Conservation (phyloP, 2,797 vertebrate genomes). For the Notolabrus celidotus region DNA sequence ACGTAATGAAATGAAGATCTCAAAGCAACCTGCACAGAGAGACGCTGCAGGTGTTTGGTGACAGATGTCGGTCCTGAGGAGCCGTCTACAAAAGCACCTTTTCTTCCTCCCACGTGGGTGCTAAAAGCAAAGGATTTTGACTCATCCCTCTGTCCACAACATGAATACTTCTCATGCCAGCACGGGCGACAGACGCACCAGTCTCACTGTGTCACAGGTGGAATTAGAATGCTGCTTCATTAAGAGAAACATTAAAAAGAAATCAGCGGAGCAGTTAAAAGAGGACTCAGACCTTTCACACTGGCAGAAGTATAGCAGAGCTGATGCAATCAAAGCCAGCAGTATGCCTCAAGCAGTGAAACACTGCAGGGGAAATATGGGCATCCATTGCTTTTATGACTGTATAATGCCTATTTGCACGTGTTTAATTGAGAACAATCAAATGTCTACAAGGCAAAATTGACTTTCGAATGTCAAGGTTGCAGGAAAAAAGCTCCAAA, state of each 20-base stretch:
- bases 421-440: conserved; percentile 53
- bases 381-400: conserved; percentile 54
- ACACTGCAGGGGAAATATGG: conserved; percentile 44
- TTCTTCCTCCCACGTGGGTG: conserved; percentile 3
- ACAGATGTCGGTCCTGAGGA: conserved; percentile 53
- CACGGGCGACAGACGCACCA: not conserved
- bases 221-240: conserved; percentile 57
- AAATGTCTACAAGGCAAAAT: conserved; percentile 40
- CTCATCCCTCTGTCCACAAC: conserved; percentile 12
- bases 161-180: conserved; percentile 32
- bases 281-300: conserved; percentile 28
- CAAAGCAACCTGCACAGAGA: conserved; percentile 28
- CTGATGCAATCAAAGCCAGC: conserved; percentile 47
- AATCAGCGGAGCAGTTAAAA: conserved; percentile 44
- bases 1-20: conserved; percentile 49
- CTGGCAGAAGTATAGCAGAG: not conserved
- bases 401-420: conserved; percentile 36
- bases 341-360: conserved; percentile 47
- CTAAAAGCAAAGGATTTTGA: conserved; percentile 28
- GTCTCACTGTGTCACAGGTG: conserved; percentile 21
- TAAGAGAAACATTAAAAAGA: conserved; percentile 60
- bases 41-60: conserved; percentile 36
- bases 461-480: conserved; percentile 46
- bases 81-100: conserved; percentile 19
- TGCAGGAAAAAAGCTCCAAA: conserved; percentile 3